These are phyloP conservation scores for Baryphthengus martii DNA, from an alignment of 2,113 vertebrate genomes.

Conservation along the genomic window DNA sequence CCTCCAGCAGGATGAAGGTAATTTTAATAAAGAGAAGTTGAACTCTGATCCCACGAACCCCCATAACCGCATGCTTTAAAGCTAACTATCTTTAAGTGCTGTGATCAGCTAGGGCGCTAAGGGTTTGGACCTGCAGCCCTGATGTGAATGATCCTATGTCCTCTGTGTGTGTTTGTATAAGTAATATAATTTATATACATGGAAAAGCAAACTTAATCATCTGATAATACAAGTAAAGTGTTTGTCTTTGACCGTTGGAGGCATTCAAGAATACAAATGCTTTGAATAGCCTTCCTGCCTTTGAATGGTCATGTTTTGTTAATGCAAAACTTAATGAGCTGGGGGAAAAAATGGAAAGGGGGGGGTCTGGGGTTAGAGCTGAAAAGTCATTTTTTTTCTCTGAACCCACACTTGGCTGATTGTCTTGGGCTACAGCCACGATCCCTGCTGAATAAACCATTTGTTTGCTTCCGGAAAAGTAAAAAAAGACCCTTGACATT, in stretches of 20 bases:
- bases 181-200: constrained; percentile 59
- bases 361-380: constrained; percentile 39
- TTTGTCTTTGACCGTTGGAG: constrained; percentile 55
- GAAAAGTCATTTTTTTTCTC: constrained; percentile 61
- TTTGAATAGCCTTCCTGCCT: constrained; percentile 63
- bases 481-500: constrained; percentile 52
- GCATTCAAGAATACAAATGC: constrained; percentile 54
- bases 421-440: constrained; percentile 41
- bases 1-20: neutral
- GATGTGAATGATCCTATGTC: constrained; percentile 2
- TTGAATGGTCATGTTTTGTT: constrained; percentile 60
- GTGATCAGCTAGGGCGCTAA: neutral
- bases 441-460: constrained; percentile 49
- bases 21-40: neutral
- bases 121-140: constrained; percentile 21
- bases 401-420: constrained; percentile 49
- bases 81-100: neutral
- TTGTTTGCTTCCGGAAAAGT: constrained; percentile 60
- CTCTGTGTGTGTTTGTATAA: constrained; percentile 18
- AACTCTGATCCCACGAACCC: neutral
- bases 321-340: constrained; percentile 60
- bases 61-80: neutral
- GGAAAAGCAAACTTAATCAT: constrained; percentile 60
- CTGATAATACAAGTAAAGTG: constrained; percentile 54
- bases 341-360: constrained; percentile 36